These are phyloP conservation scores for Corythaeola cristata DNA, from an alignment of 2,113 vertebrate species.

Conservation along the genomic window DNA sequence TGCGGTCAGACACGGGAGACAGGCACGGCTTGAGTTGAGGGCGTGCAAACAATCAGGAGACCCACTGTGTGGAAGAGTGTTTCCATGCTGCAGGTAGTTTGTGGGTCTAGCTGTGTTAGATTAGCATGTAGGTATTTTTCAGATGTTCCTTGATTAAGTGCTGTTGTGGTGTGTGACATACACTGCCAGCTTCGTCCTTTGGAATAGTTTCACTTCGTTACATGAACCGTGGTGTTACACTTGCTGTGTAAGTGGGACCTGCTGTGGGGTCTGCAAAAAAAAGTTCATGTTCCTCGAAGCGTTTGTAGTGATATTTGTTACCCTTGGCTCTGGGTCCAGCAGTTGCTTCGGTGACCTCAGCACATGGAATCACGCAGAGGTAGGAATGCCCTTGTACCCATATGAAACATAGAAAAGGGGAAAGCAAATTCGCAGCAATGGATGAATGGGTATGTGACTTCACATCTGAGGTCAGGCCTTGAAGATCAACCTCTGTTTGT, in stretches of 20 bases:
- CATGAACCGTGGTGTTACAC: accelerated
- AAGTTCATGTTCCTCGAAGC: not conserved
- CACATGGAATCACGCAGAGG: too few relatives aligned
- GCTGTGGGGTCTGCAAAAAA: not conserved
- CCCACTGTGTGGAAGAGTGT: not conserved
- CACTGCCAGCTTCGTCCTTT: accelerated
- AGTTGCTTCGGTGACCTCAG: too few relatives aligned
- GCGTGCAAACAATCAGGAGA: not conserved
- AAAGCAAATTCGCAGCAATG: not conserved
- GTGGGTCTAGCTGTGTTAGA: not conserved
- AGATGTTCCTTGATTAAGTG: not conserved
- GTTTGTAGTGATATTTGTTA: too few relatives aligned
- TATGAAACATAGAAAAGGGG: not conserved
- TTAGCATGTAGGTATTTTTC: accelerated
- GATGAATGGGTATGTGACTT: accelerated
- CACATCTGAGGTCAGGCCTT: not conserved
- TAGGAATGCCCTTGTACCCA: too few relatives aligned
- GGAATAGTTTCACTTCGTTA: not conserved
- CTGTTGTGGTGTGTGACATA: not conserved
- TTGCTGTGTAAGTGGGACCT: not conserved
- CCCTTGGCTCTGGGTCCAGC: not conserved
- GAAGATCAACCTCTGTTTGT: too few relatives aligned
- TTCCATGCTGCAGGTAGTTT: not conserved
- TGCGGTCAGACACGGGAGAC: not conserved
- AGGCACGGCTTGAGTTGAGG: accelerated